phyloP scores from a whole-genome alignment of 2,113 vertebrate species.

The Channa maculata region DNA sequence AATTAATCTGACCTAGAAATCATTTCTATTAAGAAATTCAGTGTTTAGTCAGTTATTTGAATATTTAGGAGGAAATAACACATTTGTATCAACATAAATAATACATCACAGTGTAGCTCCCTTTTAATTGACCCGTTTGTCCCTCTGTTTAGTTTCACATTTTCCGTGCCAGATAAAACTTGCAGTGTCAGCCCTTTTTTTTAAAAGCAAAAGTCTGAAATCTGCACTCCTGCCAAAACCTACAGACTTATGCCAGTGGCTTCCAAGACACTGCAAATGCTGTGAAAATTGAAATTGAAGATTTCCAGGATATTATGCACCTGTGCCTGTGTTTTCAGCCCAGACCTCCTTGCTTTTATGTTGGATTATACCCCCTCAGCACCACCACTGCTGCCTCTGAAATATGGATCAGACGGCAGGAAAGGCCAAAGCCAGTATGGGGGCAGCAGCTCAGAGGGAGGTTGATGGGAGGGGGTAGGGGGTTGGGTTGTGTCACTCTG shows the following conservation, averaged over 20 bases:
- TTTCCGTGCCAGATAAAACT: slow-evolving; percentile 23
- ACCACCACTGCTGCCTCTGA: slow-evolving; percentile 77
- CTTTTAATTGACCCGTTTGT: slow-evolving; percentile 18
- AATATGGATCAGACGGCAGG: slow-evolving; percentile 82
- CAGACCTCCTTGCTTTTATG: slow-evolving; percentile 74
- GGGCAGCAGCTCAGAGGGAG: slow-evolving; percentile 62
- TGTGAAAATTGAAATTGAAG: slow-evolving; percentile 75
- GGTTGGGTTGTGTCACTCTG: slow-evolving; percentile 51
- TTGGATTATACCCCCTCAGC: slow-evolving; percentile 81
- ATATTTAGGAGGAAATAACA: not conserved
- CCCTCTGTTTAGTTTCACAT: slow-evolving; percentile 19
- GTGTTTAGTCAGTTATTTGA: not conserved
- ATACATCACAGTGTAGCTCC: slow-evolving; percentile 12
- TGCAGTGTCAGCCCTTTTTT: slow-evolving; percentile 50
- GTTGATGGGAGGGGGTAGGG: slow-evolving; percentile 31
- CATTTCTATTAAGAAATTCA: not conserved
- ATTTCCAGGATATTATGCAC: slow-evolving; percentile 76
- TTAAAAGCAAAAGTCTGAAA: slow-evolving; percentile 53
- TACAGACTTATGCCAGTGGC: slow-evolving; percentile 36
- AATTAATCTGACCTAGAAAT: not conserved
- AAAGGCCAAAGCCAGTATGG: slow-evolving; percentile 82
- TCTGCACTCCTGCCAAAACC: slow-evolving; percentile 56
- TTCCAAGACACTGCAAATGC: slow-evolving; percentile 68
- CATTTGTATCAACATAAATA: slow-evolving; percentile 6
- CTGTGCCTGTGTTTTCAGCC: slow-evolving; percentile 65